Conservation (phyloP, 2,888 invertebrate genomes). For the Acanthosepion lycidas region DNA sequence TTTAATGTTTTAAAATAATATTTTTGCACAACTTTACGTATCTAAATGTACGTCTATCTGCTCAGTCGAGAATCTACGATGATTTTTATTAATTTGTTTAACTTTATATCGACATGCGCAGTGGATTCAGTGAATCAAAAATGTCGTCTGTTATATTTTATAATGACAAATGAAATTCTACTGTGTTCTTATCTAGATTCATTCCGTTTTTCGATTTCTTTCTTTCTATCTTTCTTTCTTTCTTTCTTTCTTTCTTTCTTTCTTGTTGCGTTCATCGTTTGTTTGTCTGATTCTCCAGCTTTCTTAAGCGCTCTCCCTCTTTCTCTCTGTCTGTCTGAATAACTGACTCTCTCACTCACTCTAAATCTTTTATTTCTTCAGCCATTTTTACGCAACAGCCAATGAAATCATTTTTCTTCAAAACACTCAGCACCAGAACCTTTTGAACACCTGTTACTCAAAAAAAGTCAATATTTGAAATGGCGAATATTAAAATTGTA, state of each 20-base stretch:
- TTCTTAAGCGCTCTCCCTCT: background rate
- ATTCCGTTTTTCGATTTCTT: background rate
- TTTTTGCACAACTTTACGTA: too few species aligned
- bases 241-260: background rate
- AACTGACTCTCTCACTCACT: background rate
- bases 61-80: background rate
- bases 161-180: background rate
- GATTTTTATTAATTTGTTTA: background rate
- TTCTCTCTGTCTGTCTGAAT: background rate
- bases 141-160: background rate
- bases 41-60: too few species aligned
- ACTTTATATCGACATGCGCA: background rate
- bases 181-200: background rate
- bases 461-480: conserved; percentile 23
- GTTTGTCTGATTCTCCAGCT: background rate
- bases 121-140: background rate
- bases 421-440: background rate
- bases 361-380: background rate
- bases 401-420: background rate
- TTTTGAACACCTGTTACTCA: background rate
- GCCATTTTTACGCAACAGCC: background rate
- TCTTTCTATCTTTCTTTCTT: background rate
- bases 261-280: background rate
- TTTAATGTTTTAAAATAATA: too few species aligned
- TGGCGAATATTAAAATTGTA: conserved; percentile 33